phyloP scores from a whole-genome alignment of 2,113 vertebrate genomes.

The Pelecanoides urinatrix region DNA sequence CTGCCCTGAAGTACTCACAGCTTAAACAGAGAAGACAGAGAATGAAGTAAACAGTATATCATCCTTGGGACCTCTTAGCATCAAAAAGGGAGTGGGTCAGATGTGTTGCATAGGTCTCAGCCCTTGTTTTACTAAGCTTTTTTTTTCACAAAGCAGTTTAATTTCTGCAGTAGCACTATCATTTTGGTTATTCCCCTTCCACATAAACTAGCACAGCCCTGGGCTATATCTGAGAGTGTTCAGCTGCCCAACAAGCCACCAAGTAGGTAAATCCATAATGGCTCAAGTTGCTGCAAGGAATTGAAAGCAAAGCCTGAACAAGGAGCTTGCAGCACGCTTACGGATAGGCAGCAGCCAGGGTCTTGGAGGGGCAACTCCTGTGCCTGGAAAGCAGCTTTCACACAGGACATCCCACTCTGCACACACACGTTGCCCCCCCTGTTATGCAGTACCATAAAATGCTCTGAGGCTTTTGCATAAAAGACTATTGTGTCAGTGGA shows the following conservation, averaged over 20 bases:
- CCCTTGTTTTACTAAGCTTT: neutral
- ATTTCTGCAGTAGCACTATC: neutral
- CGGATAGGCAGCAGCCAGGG: neutral
- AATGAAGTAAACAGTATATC: neutral
- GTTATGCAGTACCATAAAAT: neutral
- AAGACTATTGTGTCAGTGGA: fast-evolving
- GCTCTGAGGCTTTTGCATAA: neutral
- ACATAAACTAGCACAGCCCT: neutral
- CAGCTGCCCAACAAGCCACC: neutral
- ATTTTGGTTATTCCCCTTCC: neutral
- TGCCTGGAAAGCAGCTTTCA: neutral
- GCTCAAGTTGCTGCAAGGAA: neutral
- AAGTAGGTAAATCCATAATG: neutral
- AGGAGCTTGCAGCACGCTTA: neutral
- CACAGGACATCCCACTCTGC: neutral
- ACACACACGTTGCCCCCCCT: neutral
- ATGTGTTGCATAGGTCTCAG: neutral
- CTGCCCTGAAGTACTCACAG: neutral
- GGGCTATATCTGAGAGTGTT: neutral
- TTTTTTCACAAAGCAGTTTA: neutral
- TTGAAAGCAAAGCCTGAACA: neutral
- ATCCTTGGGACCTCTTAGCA: neutral
- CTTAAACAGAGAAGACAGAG: neutral
- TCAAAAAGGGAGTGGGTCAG: neutral
- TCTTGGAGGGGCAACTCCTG: neutral